Evolutionary conservation across 2,113 vertebrate genomes (phyloP).

Genomic region (Empidonax alnorum): DNA sequence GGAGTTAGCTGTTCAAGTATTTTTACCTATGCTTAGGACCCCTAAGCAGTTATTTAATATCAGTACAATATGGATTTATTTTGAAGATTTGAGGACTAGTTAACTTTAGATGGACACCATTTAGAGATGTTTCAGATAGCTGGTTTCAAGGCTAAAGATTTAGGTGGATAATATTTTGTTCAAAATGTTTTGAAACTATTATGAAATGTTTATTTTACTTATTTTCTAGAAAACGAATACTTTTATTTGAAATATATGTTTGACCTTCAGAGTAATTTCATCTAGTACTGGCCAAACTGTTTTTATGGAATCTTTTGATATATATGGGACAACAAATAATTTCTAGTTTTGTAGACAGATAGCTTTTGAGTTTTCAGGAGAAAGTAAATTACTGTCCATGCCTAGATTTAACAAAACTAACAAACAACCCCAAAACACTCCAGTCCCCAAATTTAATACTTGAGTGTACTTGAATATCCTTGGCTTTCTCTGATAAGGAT

Average conservation of each 20-base stretch:
- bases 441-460: background rate
- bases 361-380: background rate
- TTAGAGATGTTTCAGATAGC: background rate
- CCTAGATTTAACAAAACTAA: background rate
- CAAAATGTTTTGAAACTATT: background rate
- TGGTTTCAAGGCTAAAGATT: background rate
- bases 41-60: background rate
- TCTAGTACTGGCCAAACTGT: rapidly evolving
- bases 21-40: background rate
- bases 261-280: background rate
- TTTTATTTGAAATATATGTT: background rate
- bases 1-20: background rate
- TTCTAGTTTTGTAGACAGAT: background rate
- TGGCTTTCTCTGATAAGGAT: background rate
- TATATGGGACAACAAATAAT: background rate
- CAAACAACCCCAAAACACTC: background rate
- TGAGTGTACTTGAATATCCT: background rate
- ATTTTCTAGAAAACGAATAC: background rate
- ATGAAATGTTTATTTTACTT: background rate
- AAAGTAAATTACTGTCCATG: background rate
- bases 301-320: background rate
- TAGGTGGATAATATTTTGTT: background rate
- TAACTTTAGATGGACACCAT: background rate
- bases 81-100: background rate
- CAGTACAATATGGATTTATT: background rate